Evolutionary conservation across 2,888 invertebrate species (phyloP).

Genomic region (Pandemis corylana): DNA sequence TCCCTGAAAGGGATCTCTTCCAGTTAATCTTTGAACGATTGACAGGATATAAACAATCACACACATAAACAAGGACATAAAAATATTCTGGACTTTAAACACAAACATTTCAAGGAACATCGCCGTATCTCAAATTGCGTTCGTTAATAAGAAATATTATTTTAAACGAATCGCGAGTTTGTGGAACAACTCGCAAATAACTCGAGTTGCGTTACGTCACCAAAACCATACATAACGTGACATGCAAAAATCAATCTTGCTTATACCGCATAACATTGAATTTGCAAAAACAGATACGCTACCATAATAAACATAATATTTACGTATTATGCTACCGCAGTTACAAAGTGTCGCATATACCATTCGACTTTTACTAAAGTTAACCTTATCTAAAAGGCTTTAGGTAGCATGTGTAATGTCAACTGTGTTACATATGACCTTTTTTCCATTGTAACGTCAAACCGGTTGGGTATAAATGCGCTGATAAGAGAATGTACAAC

Average conservation of each 20-base stretch:
- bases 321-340: not conserved
- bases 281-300: not conserved
- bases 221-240: not conserved
- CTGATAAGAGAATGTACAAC: not conserved
- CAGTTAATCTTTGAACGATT: no score
- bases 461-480: not conserved
- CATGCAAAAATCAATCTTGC: not conserved
- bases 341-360: not conserved
- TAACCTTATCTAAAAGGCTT: not conserved
- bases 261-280: not conserved
- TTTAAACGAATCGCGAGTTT: not conserved
- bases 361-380: not conserved
- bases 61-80: no score
- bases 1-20: no score
- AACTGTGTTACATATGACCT: not conserved
- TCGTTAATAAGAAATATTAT: not conserved
- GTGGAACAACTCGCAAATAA: not conserved
- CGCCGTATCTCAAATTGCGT: not conserved
- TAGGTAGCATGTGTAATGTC: not conserved
- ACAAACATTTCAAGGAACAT: conserved; percentile 9
- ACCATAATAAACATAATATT: not conserved
- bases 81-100: not conserved
- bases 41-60: no score
- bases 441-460: not conserved
- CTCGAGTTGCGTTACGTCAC: no score